Percentiles rank a stretch among this genome's conserved stretches.
Conservation (phyloP, 2,888 invertebrate species). For the Geotrupes spiniger region DNA sequence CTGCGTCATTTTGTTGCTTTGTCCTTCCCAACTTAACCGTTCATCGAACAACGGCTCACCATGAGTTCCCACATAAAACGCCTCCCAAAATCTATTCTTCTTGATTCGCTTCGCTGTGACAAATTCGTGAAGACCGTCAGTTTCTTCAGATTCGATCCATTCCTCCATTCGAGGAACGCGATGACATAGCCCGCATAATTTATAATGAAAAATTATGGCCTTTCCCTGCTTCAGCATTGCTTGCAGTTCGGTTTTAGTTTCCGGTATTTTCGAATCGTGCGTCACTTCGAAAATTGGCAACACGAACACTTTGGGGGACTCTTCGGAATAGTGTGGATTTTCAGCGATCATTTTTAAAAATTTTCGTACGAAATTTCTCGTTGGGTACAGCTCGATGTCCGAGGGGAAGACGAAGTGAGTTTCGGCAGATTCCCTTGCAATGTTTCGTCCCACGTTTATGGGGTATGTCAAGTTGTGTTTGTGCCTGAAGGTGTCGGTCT, state of each 20-base stretch:
- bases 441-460: slow-evolving; percentile 41
- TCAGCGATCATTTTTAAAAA: slow-evolving; percentile 33
- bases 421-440: slow-evolving; percentile 37
- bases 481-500: slow-evolving; percentile 33
- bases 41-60: slow-evolving; percentile 53
- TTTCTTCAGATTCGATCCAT: slow-evolving; percentile 40
- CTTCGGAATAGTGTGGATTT: slow-evolving; percentile 17
- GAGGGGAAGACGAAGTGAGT: slow-evolving; percentile 41
- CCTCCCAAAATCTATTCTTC: slow-evolving; percentile 52
- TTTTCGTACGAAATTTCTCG: slow-evolving; percentile 33
- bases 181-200: slow-evolving; percentile 53
- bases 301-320: slow-evolving; percentile 33
- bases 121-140: slow-evolving; percentile 43
- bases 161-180: slow-evolving; percentile 48
- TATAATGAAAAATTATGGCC: slow-evolving; percentile 55
- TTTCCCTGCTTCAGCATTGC: slow-evolving; percentile 41
- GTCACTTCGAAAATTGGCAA: slow-evolving; percentile 38
- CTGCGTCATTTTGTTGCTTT: slow-evolving; percentile 57
- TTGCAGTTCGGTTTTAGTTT: slow-evolving; percentile 61
- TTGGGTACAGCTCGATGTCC: slow-evolving; percentile 42
- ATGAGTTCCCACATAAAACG: slow-evolving; percentile 55
- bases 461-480: slow-evolving; percentile 37
- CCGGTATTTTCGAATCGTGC: slow-evolving; percentile 58
- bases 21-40: slow-evolving; percentile 55
- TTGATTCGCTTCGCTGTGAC: slow-evolving; percentile 46